Evolutionary conservation across 2,797 vertebrate genomes (phyloP).

Genomic region (Melopsittacus undulatus): DNA sequence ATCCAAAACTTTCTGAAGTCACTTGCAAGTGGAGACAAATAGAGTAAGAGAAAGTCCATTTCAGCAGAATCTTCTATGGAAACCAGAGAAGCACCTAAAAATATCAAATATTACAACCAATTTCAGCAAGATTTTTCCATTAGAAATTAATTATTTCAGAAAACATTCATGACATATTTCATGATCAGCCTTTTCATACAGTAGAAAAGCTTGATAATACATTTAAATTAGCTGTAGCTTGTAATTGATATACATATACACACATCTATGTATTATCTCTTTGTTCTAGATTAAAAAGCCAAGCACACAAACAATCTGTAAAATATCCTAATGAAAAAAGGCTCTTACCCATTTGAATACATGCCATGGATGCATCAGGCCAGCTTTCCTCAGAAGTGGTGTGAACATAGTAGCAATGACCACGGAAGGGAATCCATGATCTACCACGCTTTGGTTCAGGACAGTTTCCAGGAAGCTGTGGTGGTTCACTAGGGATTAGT

Average conservation of each 20-base stretch:
- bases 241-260: neutral
- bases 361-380: constrained; percentile 87
- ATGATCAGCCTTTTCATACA: neutral
- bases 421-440: constrained; percentile 89
- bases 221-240: neutral
- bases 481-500: constrained; percentile 82
- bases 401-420: constrained; percentile 88
- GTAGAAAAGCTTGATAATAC: neutral
- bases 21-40: constrained; percentile 81
- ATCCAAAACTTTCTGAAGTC: constrained; percentile 85
- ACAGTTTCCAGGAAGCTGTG: constrained; percentile 88
- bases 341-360: constrained; percentile 84
- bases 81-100: constrained; percentile 83
- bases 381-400: constrained; percentile 76
- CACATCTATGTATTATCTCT: neutral
- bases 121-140: neutral
- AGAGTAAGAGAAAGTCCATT: constrained; percentile 82
- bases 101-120: neutral
- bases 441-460: constrained; percentile 77
- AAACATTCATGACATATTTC: neutral
- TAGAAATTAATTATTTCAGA: neutral
- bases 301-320: neutral
- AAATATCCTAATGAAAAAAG: neutral
- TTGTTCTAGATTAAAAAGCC: neutral
- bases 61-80: constrained; percentile 86